A percentile compares a stretch with the other conserved stretches of the same genome.
These are phyloP conservation scores for Cydia strobilella DNA, from an alignment of 1,140 invertebrate species.

Conservation along the genomic window DNA sequence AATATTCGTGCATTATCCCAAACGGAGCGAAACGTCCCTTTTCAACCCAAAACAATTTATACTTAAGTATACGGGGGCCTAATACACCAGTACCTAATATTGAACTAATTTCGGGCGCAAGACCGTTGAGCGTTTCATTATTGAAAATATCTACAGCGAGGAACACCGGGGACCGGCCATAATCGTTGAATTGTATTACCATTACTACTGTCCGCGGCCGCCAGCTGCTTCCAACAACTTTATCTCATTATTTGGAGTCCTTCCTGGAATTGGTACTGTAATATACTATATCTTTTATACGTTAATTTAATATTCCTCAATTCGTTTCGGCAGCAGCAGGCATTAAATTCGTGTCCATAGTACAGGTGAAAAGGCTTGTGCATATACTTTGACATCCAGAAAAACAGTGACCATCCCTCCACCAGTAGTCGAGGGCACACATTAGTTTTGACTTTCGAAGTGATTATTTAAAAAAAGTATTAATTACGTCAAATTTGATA, in stretches of 20 bases:
- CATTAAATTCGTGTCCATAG: no score
- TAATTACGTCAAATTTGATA: no score
- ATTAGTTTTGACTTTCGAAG: no score
- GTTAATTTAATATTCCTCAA: no score
- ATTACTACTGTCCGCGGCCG: conserved; percentile 72
- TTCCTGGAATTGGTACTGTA: conserved; percentile 17
- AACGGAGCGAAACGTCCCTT: conserved; percentile 2
- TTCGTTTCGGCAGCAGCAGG: no score
- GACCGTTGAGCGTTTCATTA: conserved; percentile 65
- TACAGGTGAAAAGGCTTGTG: no score
- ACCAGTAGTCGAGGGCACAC: no score
- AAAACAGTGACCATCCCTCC: no score
- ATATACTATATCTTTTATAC: no score
- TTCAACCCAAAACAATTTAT: conserved; percentile 32
- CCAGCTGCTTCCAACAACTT: conserved; percentile 75
- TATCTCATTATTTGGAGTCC: conserved; percentile 60
- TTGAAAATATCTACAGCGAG: conserved; percentile 56
- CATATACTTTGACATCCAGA: no score
- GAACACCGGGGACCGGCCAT: conserved; percentile 54
- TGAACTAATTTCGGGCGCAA: conserved; percentile 60
- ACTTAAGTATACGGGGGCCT: conserved; percentile 23
- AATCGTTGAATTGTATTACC: conserved; percentile 77
- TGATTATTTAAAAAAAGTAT: no score
- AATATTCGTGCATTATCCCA: conserved; percentile 3
- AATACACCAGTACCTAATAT: conserved; percentile 39